Base-by-base conservation (phyloP, 1,140 invertebrate genomes). In the Cyrtorhinus lividipennis region DNA sequence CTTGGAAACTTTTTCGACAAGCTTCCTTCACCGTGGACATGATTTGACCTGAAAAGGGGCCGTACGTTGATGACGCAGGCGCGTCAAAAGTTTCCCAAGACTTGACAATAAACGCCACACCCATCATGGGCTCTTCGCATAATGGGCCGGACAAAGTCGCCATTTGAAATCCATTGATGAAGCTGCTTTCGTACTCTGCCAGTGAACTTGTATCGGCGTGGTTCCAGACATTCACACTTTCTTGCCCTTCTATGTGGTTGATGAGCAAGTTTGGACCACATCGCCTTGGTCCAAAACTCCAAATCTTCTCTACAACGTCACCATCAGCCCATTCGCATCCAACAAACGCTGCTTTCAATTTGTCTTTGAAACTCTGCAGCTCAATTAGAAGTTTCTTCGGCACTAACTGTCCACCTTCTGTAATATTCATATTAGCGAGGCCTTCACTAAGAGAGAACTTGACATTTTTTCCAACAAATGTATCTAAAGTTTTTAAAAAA, bases 61-160 rank as follows among this genome's bases (percentile, higher is more conserved):
- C 75, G 64, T 75, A 76, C 59, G n/a, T 59, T 62, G 24, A 57
- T 57, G 13, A 26, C 25, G 70, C 67, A 24, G 61, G n/a, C 58
- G 72, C 70, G 62, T 79, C 77, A 61, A 22, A 59, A 5, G 83
- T 71, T 61, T 77, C 76, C 87, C 88, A 92, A 69, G 87, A 85
- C 70, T 94, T 85, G 1, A 97, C 78, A 65, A 91, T 77, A 74
- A 96, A 95, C 62, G 85, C 90, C 0, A 97, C 90, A 1, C 94
- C 94, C 78, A 87, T 88, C 87, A 97, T 90, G 18, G 93, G 91
- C 71, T 98, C 95, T 72, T 97, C 92, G 76, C 95, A 98, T 20
- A 97, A 72, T 2, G 93, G 92, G 2, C 95, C 95, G 56, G 88
- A 82, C 15, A 87, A 73, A 1, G 90, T 87, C 0, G 92, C 92